phyloP scores from a whole-genome alignment of 2,888 invertebrate genomes.

The Ennomos fuscantarius region DNA sequence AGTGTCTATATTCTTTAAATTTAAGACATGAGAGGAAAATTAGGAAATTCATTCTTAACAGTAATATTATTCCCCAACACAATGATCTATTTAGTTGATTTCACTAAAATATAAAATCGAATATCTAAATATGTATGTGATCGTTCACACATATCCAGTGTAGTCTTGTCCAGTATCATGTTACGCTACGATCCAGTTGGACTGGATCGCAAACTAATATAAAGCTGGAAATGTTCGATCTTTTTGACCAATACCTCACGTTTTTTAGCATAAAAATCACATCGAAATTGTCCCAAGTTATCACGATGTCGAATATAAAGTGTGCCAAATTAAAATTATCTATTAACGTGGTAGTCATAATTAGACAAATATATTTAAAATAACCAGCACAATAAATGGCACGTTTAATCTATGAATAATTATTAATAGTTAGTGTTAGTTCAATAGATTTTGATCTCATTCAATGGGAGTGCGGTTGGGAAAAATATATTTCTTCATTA shows the following conservation, averaged over 20 bases:
- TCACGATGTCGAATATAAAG: slow-evolving; percentile 18
- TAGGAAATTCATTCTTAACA: slow-evolving; percentile 2
- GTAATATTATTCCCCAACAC: slow-evolving; percentile 6
- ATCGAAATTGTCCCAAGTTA: slow-evolving; percentile 14
- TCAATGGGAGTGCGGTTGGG: slow-evolving; percentile 16
- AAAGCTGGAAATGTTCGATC: background rate
- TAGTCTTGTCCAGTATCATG: background rate
- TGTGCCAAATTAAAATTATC: slow-evolving; percentile 26
- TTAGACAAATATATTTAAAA: slow-evolving; percentile 24
- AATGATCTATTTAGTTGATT: slow-evolving; percentile 14
- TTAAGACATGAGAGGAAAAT: slow-evolving; percentile 17
- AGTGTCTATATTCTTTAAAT: background rate
- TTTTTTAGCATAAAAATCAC: no score
- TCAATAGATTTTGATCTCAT: slow-evolving; percentile 28
- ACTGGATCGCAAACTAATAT: slow-evolving; percentile 14
- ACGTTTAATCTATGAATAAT: slow-evolving; percentile 10
- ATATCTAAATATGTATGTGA: slow-evolving; percentile 13
- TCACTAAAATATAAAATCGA: slow-evolving; percentile 1
- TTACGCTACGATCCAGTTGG: slow-evolving; percentile 2
- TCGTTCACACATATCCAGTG: slow-evolving; percentile 26
- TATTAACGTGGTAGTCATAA: slow-evolving; percentile 8
- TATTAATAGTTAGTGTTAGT: slow-evolving; percentile 16
- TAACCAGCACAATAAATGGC: slow-evolving; percentile 23
- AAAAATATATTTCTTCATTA: slow-evolving; percentile 2
- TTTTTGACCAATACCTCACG: slow-evolving; percentile 2